Conservation (phyloP, 2,797 vertebrate species). For the Helicolenus hilgendorfi region DNA sequence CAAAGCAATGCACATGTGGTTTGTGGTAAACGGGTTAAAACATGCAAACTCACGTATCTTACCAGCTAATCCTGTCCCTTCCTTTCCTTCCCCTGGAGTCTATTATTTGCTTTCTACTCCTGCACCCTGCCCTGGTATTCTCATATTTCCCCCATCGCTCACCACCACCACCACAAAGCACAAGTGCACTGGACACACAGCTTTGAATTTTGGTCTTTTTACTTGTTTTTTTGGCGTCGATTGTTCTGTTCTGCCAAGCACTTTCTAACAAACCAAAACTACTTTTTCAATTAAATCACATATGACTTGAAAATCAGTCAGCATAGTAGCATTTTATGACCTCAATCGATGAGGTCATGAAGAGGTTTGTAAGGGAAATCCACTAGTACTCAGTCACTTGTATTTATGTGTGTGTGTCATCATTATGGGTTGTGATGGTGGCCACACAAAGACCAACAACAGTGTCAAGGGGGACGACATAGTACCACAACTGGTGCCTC, state of each 20-base stretch:
- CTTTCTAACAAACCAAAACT: background rate
- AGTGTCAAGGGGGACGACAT: background rate
- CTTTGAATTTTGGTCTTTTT: background rate
- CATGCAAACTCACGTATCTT: slow-evolving; percentile 13
- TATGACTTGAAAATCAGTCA: background rate
- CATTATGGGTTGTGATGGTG: background rate
- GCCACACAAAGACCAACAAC: background rate
- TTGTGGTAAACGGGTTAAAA: slow-evolving; percentile 53
- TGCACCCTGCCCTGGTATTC: slow-evolving; percentile 52
- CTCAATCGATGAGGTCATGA: background rate
- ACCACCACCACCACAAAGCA: slow-evolving; percentile 56
- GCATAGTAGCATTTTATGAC: background rate
- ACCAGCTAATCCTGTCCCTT: slow-evolving; percentile 16
- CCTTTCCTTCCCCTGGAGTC: slow-evolving; percentile 36
- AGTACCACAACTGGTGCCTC: background rate
- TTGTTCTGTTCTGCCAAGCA: background rate
- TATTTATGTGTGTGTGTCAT: background rate
- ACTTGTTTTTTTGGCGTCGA: background rate
- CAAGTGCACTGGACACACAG: slow-evolving; percentile 18
- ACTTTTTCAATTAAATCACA: background rate
- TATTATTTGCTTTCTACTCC: slow-evolving; percentile 67
- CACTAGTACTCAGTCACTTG: background rate
- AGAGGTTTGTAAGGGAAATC: background rate
- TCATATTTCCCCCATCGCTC: slow-evolving; percentile 55
- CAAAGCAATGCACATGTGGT: background rate